Percentiles rank a stretch among this genome's conserved stretches.
Evolutionary conservation across 2,888 invertebrate species (phyloP).

Genomic region (Parapristionchus giblindavisi): DNA sequence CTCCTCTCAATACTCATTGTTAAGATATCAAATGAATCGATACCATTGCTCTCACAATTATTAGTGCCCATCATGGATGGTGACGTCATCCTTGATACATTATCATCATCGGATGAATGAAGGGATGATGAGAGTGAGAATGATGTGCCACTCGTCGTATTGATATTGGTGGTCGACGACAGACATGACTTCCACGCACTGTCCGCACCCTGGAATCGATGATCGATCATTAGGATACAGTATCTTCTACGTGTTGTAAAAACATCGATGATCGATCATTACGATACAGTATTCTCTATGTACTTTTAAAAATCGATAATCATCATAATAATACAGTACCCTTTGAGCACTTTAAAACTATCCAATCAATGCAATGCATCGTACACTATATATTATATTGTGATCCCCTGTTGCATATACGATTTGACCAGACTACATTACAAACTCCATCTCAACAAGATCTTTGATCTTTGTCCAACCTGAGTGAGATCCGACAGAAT

Average conservation of each 20-base stretch:
- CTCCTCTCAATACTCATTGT: too few relatives aligned
- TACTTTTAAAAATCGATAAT: not conserved
- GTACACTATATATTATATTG: too few relatives aligned
- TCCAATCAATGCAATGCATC: too few relatives aligned
- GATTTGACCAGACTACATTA: not conserved
- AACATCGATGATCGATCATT: not conserved
- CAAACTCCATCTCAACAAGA: not conserved
- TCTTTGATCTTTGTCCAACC: not conserved
- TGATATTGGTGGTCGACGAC: too few relatives aligned
- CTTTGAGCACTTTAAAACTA: not conserved
- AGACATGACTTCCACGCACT: conserved; percentile 54
- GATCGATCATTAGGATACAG: not conserved
- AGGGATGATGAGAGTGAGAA: conserved; percentile 7
- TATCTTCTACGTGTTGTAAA: not conserved
- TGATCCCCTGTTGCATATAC: too few relatives aligned
- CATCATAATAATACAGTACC: not conserved
- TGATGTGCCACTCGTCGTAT: conserved; percentile 1
- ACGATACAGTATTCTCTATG: not conserved
- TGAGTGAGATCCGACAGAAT: conserved; percentile 52
- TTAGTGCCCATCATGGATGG: conserved; percentile 6
- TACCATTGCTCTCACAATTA: conserved; percentile 20
- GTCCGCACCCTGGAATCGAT: conserved; percentile 46
- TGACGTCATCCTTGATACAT: conserved; percentile 6
- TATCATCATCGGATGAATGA: conserved; percentile 20
- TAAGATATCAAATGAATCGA: too few relatives aligned